A percentile compares a stretch with the other conserved stretches of the same genome.
Conservation (phyloP, 2,888 invertebrate genomes). For the Apamea sordens region DNA sequence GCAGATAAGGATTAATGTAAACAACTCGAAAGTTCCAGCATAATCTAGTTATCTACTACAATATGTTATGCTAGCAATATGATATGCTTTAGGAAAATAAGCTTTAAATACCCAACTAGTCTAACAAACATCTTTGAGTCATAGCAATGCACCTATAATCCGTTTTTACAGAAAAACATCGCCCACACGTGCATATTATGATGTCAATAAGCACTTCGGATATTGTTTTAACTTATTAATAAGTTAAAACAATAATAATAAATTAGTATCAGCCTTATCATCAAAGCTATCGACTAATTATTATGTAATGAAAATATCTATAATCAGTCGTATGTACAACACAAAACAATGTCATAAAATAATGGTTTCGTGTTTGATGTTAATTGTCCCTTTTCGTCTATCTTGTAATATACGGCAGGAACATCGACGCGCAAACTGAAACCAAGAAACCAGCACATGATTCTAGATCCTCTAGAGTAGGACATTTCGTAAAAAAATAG, state of each 20-base stretch:
- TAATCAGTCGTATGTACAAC: slow-evolving; percentile 15
- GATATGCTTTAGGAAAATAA: neutral
- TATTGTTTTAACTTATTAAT: slow-evolving; percentile 37
- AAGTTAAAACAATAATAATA: slow-evolving; percentile 3
- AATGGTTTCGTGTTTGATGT: slow-evolving; percentile 4
- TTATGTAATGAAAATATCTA: slow-evolving; percentile 57
- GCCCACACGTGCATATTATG: slow-evolving; percentile 4
- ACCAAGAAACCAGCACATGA: no score
- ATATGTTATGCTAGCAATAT: neutral
- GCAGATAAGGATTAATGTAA: neutral
- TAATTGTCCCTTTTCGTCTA: neutral
- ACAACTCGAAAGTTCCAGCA: neutral
- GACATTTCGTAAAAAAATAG: no score
- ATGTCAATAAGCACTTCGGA: slow-evolving; percentile 10
- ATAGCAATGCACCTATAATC: no score
- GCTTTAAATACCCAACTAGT: neutral
- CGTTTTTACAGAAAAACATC: neutral
- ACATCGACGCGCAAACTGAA: no score
- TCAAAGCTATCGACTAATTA: slow-evolving; percentile 40
- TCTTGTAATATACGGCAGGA: neutral
- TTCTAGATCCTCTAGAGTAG: no score
- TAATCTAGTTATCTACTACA: neutral
- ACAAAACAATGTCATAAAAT: slow-evolving; percentile 18
- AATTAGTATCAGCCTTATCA: slow-evolving; percentile 36
- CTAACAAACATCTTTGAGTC: neutral